Percentiles rank a stretch among this genome's conserved stretches.
These are phyloP conservation scores for Peribatodes rhomboidaria DNA, from an alignment of 2,888 invertebrate genomes.

Conservation along the genomic window DNA sequence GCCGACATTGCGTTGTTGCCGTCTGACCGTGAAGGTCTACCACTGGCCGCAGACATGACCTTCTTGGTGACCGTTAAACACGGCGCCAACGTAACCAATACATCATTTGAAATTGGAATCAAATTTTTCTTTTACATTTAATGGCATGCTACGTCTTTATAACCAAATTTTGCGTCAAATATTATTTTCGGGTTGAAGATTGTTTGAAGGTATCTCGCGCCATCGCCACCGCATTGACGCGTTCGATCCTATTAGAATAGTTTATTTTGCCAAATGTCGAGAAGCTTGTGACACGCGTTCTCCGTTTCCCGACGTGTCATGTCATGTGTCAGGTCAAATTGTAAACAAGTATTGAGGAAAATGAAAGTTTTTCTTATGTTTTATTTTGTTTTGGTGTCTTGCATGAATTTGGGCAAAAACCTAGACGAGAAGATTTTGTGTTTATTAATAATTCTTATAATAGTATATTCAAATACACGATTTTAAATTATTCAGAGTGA, in stretches of 20 bases:
- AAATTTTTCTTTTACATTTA: slow-evolving; percentile 25
- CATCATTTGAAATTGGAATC: slow-evolving; percentile 38
- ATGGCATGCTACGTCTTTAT: slow-evolving; percentile 5
- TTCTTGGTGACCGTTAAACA: slow-evolving; percentile 30
- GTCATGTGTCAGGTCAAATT: slow-evolving; percentile 33
- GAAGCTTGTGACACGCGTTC: slow-evolving; percentile 34
- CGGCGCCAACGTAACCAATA: slow-evolving; percentile 30
- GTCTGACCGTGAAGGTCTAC: slow-evolving; percentile 31
- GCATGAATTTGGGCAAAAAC: too few species aligned
- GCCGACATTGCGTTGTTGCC: slow-evolving; percentile 24
- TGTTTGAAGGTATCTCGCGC: slow-evolving; percentile 19
- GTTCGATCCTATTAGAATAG: slow-evolving; percentile 30
- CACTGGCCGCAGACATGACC: slow-evolving; percentile 33
- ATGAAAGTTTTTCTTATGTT: slow-evolving; percentile 8
- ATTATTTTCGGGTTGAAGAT: slow-evolving; percentile 30
- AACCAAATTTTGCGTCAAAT: neutral
- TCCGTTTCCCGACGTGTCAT: slow-evolving; percentile 36
- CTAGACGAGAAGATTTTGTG: too few species aligned
- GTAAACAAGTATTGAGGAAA: slow-evolving; percentile 32
- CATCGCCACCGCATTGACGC: slow-evolving; percentile 22
- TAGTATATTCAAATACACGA: neutral
- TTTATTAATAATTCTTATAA: neutral
- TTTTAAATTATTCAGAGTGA: slow-evolving; percentile 4
- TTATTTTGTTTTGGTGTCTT: neutral
- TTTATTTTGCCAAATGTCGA: slow-evolving; percentile 38